Evolutionary conservation across 2,888 invertebrate species (phyloP).

Genomic region (Leptinotarsa haldemani): DNA sequence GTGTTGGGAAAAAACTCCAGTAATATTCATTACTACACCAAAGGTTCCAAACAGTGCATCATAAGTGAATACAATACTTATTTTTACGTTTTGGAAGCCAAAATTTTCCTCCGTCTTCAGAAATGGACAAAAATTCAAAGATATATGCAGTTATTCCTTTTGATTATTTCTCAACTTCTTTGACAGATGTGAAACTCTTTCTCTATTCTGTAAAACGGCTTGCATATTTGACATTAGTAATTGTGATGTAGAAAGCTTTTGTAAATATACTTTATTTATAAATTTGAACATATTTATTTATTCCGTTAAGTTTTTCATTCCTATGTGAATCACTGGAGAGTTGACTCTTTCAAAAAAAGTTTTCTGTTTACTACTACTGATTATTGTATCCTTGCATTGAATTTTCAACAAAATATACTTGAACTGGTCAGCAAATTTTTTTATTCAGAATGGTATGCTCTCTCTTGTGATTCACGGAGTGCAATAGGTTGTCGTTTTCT

Average conservation of each 20-base stretch:
- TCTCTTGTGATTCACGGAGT: constrained; percentile 28
- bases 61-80: too few species aligned
- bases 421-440: neutral
- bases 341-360: neutral
- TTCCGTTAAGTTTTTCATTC: constrained; percentile 31
- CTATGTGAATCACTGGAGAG: constrained; percentile 30
- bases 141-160: too few species aligned
- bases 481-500: constrained; percentile 41
- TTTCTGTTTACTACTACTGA: neutral
- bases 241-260: constrained; percentile 20
- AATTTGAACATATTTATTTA: constrained; percentile 38
- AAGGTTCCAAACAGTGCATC: too few species aligned
- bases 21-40: too few species aligned
- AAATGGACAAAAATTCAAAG: too few species aligned
- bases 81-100: too few species aligned
- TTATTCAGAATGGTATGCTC: neutral
- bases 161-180: too few species aligned
- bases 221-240: constrained; percentile 18
- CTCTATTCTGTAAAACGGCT: neutral
- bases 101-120: too few species aligned
- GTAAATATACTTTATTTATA: constrained; percentile 37
- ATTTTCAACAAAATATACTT: neutral
- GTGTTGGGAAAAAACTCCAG: too few species aligned
- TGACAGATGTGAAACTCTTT: too few species aligned
- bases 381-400: neutral